Base-by-base conservation (phyloP, 1,140 invertebrate species). In the Anthonomus grandis region DNA sequence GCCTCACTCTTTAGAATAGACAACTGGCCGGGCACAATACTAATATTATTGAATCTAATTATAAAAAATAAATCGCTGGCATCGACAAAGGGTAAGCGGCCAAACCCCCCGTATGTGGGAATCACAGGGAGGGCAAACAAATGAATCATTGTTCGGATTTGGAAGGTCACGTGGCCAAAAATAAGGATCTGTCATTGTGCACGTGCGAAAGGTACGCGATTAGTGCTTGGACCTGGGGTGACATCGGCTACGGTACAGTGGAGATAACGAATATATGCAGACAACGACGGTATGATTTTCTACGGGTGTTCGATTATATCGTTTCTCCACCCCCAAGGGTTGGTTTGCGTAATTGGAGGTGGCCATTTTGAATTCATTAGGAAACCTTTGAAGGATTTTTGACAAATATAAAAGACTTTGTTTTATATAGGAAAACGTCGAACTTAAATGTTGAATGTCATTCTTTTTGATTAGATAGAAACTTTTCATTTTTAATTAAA, bases 11-110 rank as follows among this genome's bases (percentile, higher is more conserved):
- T 46, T 27, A 37, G 41, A 59, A 59, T 53, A 53, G 57, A 48
- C 57, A 52, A 36, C 47, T 23, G 23, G 18, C 49, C 34, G 22
- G 5, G 18, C 47, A 58, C 57, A 59, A 59, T 59, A 49, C 49
- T 50, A 24, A 49, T 53, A 36, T 59, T 59, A 59, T 59, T 59
- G 57, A 59, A 59, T 59, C 57, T 59, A 59, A 59, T 59, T 59
- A 59, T 53, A 59, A 59, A 59, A 53, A 59, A 59, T 59, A 59
- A 59, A 59, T 59, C 57, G 57, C 49, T 53, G 34, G 49, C 39
- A 53, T 52, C 50, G 42, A 59, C 57, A 53, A 59, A 27, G 36
- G 41, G 6, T 3, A 8, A 24, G 22, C 39, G 18, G 9, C 18
- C 37, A 12, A 8, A 6, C 41, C 46, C 47, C 18, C 50, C 27